Evolutionary conservation across 2,113 vertebrate species (phyloP), one percentile per base, ranked within the genome.

Genomic region (Coregonus clupeaformis): DNA sequence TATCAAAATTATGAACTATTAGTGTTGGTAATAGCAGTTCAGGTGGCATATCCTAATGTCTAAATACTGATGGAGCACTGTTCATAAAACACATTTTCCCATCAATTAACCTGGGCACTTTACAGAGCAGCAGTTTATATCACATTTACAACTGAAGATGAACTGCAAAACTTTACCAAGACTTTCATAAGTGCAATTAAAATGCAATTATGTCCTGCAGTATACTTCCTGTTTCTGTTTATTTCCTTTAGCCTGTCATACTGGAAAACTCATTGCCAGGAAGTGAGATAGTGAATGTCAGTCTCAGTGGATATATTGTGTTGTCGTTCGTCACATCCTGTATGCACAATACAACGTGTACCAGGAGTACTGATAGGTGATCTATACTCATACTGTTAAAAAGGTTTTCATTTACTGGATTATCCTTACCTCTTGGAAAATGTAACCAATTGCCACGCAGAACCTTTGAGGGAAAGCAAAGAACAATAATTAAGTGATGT

Each of bases 171-270:
- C 27, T 30, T 36, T 60, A 55, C 71, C 20, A 71, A 24, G 36
- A 78, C 64, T 79, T 73, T 81, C 77, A 83, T 83, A 80, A 87
- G 82, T 77, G 80, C 78, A 32, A 82, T 86, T 85, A 89, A 77
- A 52, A 72, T 81, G 76, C 83, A 85, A 73, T 69, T 65, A 47
- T 69, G 65, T 36, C 22, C 57, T 18, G 59, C 27, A 59, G 57
- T n/a, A 22, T 73, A 69, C 47, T 68, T 73, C 62, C 60, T 45
- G 22, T 18, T 36, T 69, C 5, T 20, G 30, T 68, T 68, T 68
- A 9, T 68, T 16, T 11, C 27, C 25, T 68, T 36, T 13, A 22
- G 32, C 67, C n/a, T 47, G 36, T 45, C 42, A 24, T 45, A 11
- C 42, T 36, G 20, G 42, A 24, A n/a, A 22, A 22, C n/a, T 7